These are phyloP conservation scores for Lycaena phlaeas DNA, from an alignment of 2,888 invertebrate species.

Conservation along the genomic window DNA sequence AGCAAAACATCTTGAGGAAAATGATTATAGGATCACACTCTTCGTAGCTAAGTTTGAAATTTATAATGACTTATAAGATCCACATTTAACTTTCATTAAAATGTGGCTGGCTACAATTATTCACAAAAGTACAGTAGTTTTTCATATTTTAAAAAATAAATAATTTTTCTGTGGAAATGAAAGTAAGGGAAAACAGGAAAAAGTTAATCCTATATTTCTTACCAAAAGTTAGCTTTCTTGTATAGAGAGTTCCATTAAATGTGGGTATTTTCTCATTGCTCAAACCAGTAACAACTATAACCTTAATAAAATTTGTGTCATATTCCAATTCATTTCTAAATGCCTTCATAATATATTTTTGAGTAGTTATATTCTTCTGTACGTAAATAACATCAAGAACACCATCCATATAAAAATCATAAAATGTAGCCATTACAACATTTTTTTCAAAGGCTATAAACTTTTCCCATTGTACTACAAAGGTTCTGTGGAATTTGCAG, in stretches of 20 bases:
- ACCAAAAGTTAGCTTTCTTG: constrained; percentile 85
- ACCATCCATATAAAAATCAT: constrained; percentile 95
- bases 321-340: constrained; percentile 91
- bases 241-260: constrained; percentile 81
- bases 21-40: too few species aligned
- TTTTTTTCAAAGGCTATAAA: constrained; percentile 80
- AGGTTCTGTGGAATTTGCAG: constrained; percentile 80
- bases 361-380: constrained; percentile 61
- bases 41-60: too few species aligned
- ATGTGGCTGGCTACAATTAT: too few species aligned
- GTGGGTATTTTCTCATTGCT: constrained; percentile 80
- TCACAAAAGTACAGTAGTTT: too few species aligned
- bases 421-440: constrained; percentile 90
- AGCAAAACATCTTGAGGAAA: too few species aligned
- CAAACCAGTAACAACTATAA: constrained; percentile 91
- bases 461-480: constrained; percentile 83
- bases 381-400: constrained; percentile 91
- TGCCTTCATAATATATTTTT: constrained; percentile 78
- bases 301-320: constrained; percentile 96
- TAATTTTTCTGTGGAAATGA: too few species aligned
- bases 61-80: too few species aligned
- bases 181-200: too few species aligned
- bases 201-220: too few species aligned
- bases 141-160: too few species aligned
- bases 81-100: too few species aligned